Evolutionary conservation across 2,113 vertebrate species (phyloP), one percentile per base, ranked within the genome.

Genomic region (Tachycineta bicolor): DNA sequence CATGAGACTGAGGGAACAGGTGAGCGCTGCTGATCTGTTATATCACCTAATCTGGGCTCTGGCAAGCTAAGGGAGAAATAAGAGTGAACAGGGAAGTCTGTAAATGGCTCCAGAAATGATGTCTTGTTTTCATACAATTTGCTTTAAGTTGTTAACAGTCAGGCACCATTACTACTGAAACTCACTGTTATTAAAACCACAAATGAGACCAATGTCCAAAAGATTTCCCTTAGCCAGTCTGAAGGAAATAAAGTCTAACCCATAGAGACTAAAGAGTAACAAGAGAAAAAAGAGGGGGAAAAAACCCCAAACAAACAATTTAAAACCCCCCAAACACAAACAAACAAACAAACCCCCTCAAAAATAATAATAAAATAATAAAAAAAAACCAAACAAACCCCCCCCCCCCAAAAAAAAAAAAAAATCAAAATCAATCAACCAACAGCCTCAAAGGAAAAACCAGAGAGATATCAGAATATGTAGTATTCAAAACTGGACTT

Each of bases 101-200:
- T 94, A 96, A 97, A 97, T 95, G 90, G 95, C 94, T 98, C 92
- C 95, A 97, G 92, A 97, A 97, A 91, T 23, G 39, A 97, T 96
- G 97, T 96, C 96, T 97, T 98, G 96, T 94, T 98, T 97, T 97
- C 96, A 96, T 96, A 96, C 79, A 77, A 90, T 93, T 97, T 97
- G 97, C 83, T 97, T 97, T 95, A 94, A 97, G 92, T 96, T 21
- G 67, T 96, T 97, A 97, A 94, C 95, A 96, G 97, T 97, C 97
- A 75, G 97, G 97, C 94, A 96, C 97, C 97, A 97, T 97, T 96
- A 93, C 91, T 97, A 91, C 96, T 96, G 96, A 97, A 98, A 98
- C 74, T 95, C 97, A 94, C 90, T 84, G 94, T 98, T 98, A 96
- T 97, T 98, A 98, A 96, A 98, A 98, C 97, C 90, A 24, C 97